phyloP scores from a whole-genome alignment of 1,140 invertebrate genomes.

The Drosophila repletoides region DNA sequence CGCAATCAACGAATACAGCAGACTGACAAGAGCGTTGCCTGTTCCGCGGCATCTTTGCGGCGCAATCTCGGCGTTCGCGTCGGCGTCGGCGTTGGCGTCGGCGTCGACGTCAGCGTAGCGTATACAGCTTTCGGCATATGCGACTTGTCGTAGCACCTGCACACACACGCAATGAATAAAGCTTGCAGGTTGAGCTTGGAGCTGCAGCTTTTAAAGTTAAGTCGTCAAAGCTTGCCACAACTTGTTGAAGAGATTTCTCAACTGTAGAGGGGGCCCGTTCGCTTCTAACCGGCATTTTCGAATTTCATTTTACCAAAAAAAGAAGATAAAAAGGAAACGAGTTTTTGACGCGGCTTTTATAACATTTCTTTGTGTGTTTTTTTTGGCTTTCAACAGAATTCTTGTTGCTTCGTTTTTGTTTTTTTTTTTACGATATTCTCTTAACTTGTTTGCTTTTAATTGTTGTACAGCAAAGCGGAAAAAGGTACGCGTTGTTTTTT shows the following conservation, averaged over 20 bases:
- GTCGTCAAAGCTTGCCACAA: slow-evolving; percentile 39
- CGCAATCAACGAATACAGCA: slow-evolving; percentile 53
- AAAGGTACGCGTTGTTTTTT: slow-evolving; percentile 57
- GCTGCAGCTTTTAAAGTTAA: not conserved
- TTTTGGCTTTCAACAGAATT: slow-evolving; percentile 27
- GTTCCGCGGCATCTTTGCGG: slow-evolving; percentile 64
- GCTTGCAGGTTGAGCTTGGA: slow-evolving; percentile 2
- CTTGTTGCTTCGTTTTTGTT: slow-evolving; percentile 1
- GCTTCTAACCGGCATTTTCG: slow-evolving; percentile 65
- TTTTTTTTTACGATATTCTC: slow-evolving; percentile 8
- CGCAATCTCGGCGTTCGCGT: slow-evolving; percentile 50
- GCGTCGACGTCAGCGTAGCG: not conserved
- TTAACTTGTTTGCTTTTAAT: slow-evolving; percentile 34
- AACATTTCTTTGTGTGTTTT: slow-evolving; percentile 30
- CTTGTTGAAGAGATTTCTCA: slow-evolving; percentile 46
- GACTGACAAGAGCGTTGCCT: slow-evolving; percentile 50
- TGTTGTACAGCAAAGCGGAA: slow-evolving; percentile 18
- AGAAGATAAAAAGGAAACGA: no score
- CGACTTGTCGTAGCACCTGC: slow-evolving; percentile 36
- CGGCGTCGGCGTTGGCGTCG: slow-evolving; percentile 10
- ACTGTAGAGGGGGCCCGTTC: slow-evolving; percentile 56
- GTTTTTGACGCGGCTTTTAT: slow-evolving; percentile 39
- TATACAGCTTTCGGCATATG: not conserved
- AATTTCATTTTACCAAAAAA: slow-evolving; percentile 46
- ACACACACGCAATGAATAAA: not conserved